Evolutionary conservation across 2,113 vertebrate genomes (phyloP).

Genomic region (Polypterus senegalus): DNA sequence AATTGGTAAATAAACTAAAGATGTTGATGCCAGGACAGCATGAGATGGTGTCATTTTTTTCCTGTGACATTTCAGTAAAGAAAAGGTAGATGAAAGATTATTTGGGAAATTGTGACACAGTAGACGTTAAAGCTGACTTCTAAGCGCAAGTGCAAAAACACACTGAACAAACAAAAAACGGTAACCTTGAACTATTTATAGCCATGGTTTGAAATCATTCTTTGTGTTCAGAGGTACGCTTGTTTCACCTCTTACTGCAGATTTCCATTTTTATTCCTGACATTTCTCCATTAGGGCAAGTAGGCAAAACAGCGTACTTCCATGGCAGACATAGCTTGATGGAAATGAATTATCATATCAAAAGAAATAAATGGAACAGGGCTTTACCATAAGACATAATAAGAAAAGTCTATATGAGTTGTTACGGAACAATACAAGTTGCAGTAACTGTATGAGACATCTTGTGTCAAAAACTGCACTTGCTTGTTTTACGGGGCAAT

Average conservation of each 20-base stretch:
- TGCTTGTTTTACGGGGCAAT: slow-evolving; percentile 27
- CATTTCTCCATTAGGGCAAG: neutral
- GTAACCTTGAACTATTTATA: slow-evolving; percentile 5
- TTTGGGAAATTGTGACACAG: too few species aligned
- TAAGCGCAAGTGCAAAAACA: too few species aligned
- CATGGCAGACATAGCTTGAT: neutral
- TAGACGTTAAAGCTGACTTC: too few species aligned
- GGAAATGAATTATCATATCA: slow-evolving; percentile 20
- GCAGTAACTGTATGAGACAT: slow-evolving; percentile 46
- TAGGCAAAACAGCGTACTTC: neutral
- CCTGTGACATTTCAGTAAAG: too few species aligned
- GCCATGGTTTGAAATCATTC: neutral
- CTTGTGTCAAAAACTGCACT: slow-evolving; percentile 40
- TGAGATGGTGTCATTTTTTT: too few species aligned
- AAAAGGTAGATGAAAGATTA: too few species aligned
- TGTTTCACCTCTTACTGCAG: neutral
- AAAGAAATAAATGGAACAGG: slow-evolving; percentile 17
- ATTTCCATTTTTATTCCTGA: neutral
- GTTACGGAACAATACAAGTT: slow-evolving; percentile 15
- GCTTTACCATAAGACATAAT: slow-evolving; percentile 12
- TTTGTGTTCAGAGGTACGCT: too few species aligned
- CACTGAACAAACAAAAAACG: too few species aligned
- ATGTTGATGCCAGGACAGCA: too few species aligned
- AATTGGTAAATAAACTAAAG: too few species aligned
- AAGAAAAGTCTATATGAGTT: slow-evolving; percentile 16